phyloP scores from a whole-genome alignment of 2,797 vertebrate genomes.

The Platalea minor region DNA sequence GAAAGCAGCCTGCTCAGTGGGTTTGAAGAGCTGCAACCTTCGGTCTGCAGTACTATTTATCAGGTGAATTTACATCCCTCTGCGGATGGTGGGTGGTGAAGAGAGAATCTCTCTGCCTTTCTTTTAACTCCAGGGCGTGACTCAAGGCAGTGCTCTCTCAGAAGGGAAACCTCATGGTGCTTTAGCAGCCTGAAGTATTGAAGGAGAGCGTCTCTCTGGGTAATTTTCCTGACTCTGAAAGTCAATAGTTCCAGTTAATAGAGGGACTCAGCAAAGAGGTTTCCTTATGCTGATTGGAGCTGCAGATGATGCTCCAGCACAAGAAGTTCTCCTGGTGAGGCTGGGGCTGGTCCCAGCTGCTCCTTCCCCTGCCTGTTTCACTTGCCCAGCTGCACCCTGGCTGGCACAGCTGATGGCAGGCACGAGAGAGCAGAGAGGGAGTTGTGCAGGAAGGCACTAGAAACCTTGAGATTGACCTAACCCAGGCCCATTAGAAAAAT shows the following conservation, averaged over 20 bases:
- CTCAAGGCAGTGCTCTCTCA: background rate
- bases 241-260: background rate
- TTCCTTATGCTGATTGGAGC: background rate
- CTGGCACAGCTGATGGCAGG: background rate
- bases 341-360: conserved; percentile 14
- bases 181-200: background rate
- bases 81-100: background rate
- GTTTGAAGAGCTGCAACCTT: background rate
- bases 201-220: background rate
- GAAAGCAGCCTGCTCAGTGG: background rate
- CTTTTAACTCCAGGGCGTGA: background rate
- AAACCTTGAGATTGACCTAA: background rate
- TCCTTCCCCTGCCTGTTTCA: background rate
- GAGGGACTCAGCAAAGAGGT: background rate
- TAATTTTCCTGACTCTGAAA: background rate
- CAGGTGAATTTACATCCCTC: background rate
- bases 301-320: conserved; percentile 18
- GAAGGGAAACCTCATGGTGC: background rate
- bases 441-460: background rate
- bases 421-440: background rate
- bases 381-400: background rate
- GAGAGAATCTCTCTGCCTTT: background rate
- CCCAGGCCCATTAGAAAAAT: background rate
- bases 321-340: background rate
- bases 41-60: rapidly evolving